Conservation (phyloP, 2,888 invertebrate genomes). For the Gibbula magus region DNA sequence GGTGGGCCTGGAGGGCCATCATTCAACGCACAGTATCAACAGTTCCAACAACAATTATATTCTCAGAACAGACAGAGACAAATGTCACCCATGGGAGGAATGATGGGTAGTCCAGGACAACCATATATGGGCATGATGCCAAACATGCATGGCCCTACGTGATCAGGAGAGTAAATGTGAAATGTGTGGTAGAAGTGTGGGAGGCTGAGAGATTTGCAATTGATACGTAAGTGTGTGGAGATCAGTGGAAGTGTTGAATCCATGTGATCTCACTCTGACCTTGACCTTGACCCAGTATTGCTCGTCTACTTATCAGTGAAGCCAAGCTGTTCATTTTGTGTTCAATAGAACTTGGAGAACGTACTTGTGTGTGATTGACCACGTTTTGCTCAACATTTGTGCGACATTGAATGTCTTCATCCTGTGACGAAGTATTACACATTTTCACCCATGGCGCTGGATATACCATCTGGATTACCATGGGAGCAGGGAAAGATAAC, state of each 20-base stretch:
- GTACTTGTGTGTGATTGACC: conserved; percentile 16
- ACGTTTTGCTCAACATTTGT: conserved; percentile 20
- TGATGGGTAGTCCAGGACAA: conserved; percentile 55
- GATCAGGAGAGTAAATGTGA: neutral
- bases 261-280: neutral
- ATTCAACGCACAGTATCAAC: conserved; percentile 64
- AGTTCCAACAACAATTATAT: conserved; percentile 72
- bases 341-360: neutral
- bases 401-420: conserved; percentile 7
- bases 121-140: conserved; percentile 61
- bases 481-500: neutral
- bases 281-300: neutral
- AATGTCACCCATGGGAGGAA: conserved; percentile 62
- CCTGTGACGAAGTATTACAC: neutral
- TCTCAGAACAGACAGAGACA: conserved; percentile 62
- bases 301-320: conserved; percentile 11
- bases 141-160: conserved; percentile 34
- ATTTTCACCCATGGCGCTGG: conserved; percentile 7
- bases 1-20: conserved; percentile 19
- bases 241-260: neutral
- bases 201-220: neutral
- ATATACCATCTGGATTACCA: neutral
- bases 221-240: neutral
- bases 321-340: conserved; percentile 7
- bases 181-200: neutral